Evolutionary conservation across 1,140 invertebrate species (phyloP).

Genomic region (Bombus vancouverensis): DNA sequence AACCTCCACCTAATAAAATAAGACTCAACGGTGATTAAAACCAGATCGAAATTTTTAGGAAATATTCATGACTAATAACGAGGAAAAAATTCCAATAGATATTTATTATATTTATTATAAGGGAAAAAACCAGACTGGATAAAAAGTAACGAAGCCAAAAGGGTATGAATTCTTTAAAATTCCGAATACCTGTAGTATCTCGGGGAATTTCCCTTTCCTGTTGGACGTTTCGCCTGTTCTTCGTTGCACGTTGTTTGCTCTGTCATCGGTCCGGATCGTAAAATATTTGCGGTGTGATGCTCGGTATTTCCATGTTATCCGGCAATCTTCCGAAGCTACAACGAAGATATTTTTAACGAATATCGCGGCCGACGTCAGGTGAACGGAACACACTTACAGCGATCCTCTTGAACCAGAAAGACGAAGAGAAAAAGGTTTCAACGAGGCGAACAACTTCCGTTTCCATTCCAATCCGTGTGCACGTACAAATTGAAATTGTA

Average conservation of each 20-base stretch:
- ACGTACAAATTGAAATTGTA: neutral
- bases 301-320: neutral
- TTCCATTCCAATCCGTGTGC: neutral
- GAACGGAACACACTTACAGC: neutral
- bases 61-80: too few species aligned
- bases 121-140: neutral
- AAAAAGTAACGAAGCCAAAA: neutral
- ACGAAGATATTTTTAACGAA: slow-evolving; percentile 33
- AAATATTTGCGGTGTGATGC: slow-evolving; percentile 11
- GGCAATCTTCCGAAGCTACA: neutral
- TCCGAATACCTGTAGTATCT: neutral
- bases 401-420: neutral
- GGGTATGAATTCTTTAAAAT: neutral
- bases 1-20: too few species aligned
- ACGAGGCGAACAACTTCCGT: slow-evolving; percentile 13
- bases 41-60: too few species aligned
- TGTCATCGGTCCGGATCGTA: neutral
- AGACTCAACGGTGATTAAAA: too few species aligned
- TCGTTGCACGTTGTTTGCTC: neutral
- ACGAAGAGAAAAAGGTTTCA: neutral
- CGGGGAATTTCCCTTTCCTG: neutral
- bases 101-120: too few species aligned
- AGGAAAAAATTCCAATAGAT: neutral
- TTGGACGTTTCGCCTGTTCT: neutral
- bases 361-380: neutral